Evolutionary conservation across 2,797 vertebrate species (phyloP), one percentile per base, ranked within the genome.

Genomic region (Catamblyrhynchus diadema): DNA sequence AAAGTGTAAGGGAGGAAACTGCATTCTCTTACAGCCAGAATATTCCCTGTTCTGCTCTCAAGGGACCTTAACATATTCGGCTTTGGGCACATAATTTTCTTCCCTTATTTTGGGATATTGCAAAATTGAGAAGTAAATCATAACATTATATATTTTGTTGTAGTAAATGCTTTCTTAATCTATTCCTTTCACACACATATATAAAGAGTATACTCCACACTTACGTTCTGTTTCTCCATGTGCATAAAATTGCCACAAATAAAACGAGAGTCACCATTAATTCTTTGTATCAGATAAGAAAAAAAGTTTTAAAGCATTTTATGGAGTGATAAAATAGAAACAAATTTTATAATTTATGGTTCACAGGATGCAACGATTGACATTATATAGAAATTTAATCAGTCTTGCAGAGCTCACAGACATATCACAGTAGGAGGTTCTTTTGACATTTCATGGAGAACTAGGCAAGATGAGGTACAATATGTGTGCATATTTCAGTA

Each of bases 371-470:
- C 95, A 97, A 95, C 89, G 59, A 97, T 97, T 97, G 90, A 69
- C 96, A 97, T 96, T 96, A 96, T 97, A 97, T 91, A 97, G 97
- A 97, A 98, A 97, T 97, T 97, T 98, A 98, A 98, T 98, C 98
- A 97, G 93, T 97, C 95, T 97, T 97, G 96, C 97, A 93, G 96
- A 93, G 95, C 95, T 96, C 94, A 93, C 94, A 96, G 96, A 96
- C 95, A 95, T 94, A 95, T 95, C 97, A 96, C 98, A 96, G 97
- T 94, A 96, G 98, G 98, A 97, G 96, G 95, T 95, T 96, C 95
- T 98, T 97, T 89, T 98, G 97, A 98, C 97, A 98, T 98, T 98
- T 98, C 97, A 97, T 98, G 97, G 97, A 95, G 88, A 97, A 74
- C 94, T 97, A 97, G 96, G 96, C 96, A 98, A 96, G 95, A 97